Percentiles rank a stretch among this genome's conserved stretches.
Evolutionary conservation across 2,888 invertebrate species (phyloP).

Genomic region (Nomada fabriciana): DNA sequence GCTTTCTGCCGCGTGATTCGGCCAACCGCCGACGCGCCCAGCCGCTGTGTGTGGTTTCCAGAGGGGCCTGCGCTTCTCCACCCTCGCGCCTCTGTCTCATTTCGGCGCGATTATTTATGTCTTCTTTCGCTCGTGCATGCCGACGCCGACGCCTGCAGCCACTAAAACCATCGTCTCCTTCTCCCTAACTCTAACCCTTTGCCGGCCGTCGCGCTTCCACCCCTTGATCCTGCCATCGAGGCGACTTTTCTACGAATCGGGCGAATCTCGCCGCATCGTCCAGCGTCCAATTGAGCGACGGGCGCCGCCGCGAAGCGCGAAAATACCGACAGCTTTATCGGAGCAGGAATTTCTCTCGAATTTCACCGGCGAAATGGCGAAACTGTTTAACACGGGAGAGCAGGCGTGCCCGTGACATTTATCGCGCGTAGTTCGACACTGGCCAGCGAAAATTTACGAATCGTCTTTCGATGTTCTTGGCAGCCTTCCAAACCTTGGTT

Average conservation of each 20-base stretch:
- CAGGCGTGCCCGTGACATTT: conserved; percentile 31
- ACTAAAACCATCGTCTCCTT: conserved; percentile 81
- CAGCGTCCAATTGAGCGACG: too few relatives aligned
- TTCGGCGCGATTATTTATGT: conserved; percentile 84
- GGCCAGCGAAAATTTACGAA: conserved; percentile 69
- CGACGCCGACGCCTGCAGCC: conserved; percentile 80
- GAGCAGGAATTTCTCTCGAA: not conserved
- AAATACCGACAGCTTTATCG: conserved; percentile 21
- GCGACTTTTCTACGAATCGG: not conserved
- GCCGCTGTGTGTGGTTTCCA: conserved; percentile 79
- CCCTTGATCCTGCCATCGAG: conserved; percentile 23
- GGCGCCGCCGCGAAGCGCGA: conserved; percentile 34
- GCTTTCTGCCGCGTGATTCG: not conserved
- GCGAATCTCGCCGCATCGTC: not conserved
- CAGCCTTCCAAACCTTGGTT: conserved; percentile 63
- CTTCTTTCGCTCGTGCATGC: conserved; percentile 79
- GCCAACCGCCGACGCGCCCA: conserved; percentile 29
- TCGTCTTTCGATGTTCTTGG: conserved; percentile 61
- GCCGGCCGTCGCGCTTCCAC: conserved; percentile 32
- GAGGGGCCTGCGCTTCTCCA: conserved; percentile 33
- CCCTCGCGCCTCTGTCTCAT: conserved; percentile 78
- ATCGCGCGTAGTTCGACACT: conserved; percentile 33
- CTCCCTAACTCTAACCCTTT: conserved; percentile 31
- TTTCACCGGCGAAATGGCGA: not conserved
- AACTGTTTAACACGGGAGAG: too few relatives aligned